A percentile compares a stretch with the other conserved stretches of the same genome.
phyloP scores from a whole-genome alignment of 2,888 invertebrate species.

The Stramonita haemastoma region DNA sequence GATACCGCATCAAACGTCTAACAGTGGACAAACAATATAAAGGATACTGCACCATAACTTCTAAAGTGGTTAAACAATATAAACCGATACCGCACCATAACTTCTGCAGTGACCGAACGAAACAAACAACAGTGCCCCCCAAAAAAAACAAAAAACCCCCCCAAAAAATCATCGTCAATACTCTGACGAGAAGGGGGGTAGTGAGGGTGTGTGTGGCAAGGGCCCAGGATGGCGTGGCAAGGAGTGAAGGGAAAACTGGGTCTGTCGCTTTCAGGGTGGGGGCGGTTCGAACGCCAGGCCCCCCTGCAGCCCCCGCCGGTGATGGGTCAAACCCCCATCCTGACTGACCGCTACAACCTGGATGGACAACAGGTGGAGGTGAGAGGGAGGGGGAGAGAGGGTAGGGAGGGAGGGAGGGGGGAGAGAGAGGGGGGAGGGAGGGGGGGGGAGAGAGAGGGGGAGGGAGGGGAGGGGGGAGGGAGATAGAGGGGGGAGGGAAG shows the following conservation, averaged over 20 bases:
- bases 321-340: slow-evolving; percentile 29
- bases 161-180: too few species aligned
- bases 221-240: neutral
- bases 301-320: neutral
- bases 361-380: slow-evolving; percentile 43
- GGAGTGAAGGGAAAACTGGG: neutral
- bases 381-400: neutral
- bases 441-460: neutral
- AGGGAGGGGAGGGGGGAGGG: too few species aligned
- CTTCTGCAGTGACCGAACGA: too few species aligned
- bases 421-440: neutral
- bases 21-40: too few species aligned
- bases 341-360: slow-evolving; percentile 55
- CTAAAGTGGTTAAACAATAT: too few species aligned
- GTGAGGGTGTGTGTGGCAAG: neutral
- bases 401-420: neutral
- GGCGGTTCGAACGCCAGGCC: neutral
- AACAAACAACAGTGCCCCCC: too few species aligned
- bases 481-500: too few species aligned
- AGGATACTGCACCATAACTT: too few species aligned
- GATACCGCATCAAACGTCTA: too few species aligned
- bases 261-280: neutral
- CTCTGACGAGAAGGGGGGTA: too few species aligned
- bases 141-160: too few species aligned
- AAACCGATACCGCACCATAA: too few species aligned